Evolutionary conservation across 1,140 invertebrate species (phyloP), one percentile per base, ranked within the genome.

Genomic region (Philopotamus ludificatus): DNA sequence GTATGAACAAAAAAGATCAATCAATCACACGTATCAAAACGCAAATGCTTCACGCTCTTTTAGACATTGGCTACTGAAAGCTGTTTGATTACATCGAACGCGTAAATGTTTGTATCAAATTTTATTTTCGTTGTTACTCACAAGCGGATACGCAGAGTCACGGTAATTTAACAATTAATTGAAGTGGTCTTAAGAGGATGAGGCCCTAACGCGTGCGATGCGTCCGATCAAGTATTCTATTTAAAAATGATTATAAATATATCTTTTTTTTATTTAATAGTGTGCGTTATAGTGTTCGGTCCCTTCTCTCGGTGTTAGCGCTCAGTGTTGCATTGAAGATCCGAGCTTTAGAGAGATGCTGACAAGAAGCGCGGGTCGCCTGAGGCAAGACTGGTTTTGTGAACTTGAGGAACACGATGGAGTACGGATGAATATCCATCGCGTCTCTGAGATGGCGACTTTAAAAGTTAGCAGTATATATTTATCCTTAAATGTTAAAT

Each of bases 131-230:
- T n/a, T n/a, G n/a, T n/a, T n/a, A n/a, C 28, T 47, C 4, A 16
- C 20, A n/a, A 23, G 26, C 62, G 66, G 61, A 68, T 64, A 50
- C 42, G 54, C 42, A 57, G 10, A 58, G 67, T 65, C 63, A 68
- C 58, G 63, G 67, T 65, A 45, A 68, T 68, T 68, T 68, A 57
- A 23, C 44, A 54, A 44, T 65, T 65, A 65, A 68, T 68, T 68
- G 67, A 57, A 65, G 62, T 55, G 50, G 49, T 47, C 63, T 60
- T 41, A 41, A 45, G 44, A 49, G 20, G 57, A 41, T n/a, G 34
- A 65, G 23, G 62, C 10, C 22, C 63, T 41, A 57, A 53, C 62
- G 50, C 67, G 67, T 65, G 67, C 67, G 23, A 34, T 34, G 4
- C 28, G 28, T 34, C 28, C 4, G 4, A 34, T 34, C 28, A 34